Conservation (phyloP, 1,140 invertebrate genomes). For the Rhyzopertha dominica region DNA sequence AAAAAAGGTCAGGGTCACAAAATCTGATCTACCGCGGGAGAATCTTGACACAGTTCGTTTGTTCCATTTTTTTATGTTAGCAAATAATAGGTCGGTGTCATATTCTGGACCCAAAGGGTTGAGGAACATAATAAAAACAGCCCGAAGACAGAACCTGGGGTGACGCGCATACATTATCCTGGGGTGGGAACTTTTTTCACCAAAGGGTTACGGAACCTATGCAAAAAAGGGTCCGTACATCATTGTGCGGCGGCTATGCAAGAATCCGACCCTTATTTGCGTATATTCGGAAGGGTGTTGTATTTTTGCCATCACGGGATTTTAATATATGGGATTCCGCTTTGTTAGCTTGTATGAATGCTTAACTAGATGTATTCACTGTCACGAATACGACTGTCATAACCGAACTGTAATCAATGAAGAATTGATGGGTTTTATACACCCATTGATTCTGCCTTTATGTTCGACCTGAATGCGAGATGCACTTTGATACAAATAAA, state of each 20-base stretch:
- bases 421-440: conserved; percentile 41
- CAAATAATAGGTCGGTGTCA: conserved; percentile 42
- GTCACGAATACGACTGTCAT: conserved; percentile 44
- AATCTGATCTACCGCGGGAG: conserved; percentile 22
- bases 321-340: conserved; percentile 38
- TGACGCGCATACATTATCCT: conserved; percentile 41
- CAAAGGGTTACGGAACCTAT: conserved; percentile 44
- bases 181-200: conserved; percentile 35
- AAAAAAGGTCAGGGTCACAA: conserved; percentile 25
- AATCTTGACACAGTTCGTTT: conserved; percentile 45
- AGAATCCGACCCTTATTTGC: conserved; percentile 18
- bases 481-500: no score
- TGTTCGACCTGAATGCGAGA: no score
- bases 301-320: conserved; percentile 12
- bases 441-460: conserved; percentile 26
- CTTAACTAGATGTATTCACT: conserved; percentile 47
- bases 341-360: conserved; percentile 44
- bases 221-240: conserved; percentile 44
- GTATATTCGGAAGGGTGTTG: conserved; percentile 11
- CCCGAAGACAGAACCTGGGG: conserved; percentile 43
- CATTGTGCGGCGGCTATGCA: no score
- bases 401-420: conserved; percentile 47
- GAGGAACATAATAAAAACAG: conserved; percentile 43
- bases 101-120: conserved; percentile 43
- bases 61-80: conserved; percentile 37